Base-by-base conservation (phyloP, 2,888 invertebrate genomes). In the Caenorhabditis afra region DNA sequence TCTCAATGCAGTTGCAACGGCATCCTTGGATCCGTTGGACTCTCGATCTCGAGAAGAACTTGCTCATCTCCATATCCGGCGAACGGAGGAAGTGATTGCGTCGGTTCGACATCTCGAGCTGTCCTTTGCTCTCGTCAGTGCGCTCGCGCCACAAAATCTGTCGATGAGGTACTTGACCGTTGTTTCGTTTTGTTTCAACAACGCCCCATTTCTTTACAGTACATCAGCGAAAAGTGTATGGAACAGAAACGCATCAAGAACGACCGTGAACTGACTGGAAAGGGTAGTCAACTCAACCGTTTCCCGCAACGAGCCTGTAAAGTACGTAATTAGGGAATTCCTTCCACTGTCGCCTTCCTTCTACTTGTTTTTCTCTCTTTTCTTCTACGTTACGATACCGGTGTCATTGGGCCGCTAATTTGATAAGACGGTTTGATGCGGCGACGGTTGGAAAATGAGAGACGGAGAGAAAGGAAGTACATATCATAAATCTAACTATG, bases 271-370 rank as follows among this genome's bases (percentile, higher is more conserved):
- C 75, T 90, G 62, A 90, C 89, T 39, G 90, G 90, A 41, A 81
- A 74, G 10, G 90, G 90, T 35, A 85, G 84, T 64, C 90, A 90
- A 74, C 81, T 90, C 55, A 90, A 81, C 39, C 82, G 88, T 14
- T 87, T 86, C 73, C 88, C 87, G 12, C 87, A 88, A 59, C 74
- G 90, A 68, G 90, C 90, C 11, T 90, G 90, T 83, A 90, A 90
- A 84, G 89, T 90, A 70, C 10, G 80, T 64, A 29, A 61, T 44
- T 20, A 41, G 4, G 11, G 5, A 49, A 44, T 50, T 45, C 37
- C 45, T 14, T 22, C 16, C 41, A 14, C 14, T 37, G 37, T 11
- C 16, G 18, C 50, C 44, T 49, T 45, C 35, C 18, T 18, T 2
- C 45, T 29, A 29, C 29, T 29, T 29, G 29, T 29, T 29, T 20